Evolutionary conservation across 2,797 vertebrate genomes (phyloP), one percentile per base, ranked within the genome.

Genomic region (Xiphophorus birchmanni): DNA sequence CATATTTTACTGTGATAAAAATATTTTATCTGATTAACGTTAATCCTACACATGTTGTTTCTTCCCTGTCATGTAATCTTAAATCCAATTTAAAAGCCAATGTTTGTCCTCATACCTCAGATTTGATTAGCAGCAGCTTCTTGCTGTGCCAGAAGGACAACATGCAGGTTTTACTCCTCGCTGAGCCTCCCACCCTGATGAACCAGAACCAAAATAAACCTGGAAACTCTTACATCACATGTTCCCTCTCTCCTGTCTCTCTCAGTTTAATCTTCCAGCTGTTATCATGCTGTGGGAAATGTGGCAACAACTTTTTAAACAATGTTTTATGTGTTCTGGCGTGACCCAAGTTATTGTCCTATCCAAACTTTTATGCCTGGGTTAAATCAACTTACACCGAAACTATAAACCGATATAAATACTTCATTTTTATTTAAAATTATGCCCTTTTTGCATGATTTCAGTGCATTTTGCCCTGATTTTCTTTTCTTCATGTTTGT

Each of bases 141-240:
- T 77, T 63, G 3, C 69, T 71, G 8, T 58, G 77, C 74, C 78
- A 63, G 58, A 74, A 82, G 78, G 44, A 58, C 44, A 77, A 45
- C 74, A 63, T 63, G 44, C 5, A 47, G 56, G 32, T 85, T 85
- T 65, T 74, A 76, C 67, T 76, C 44, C 52, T 86, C 45, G 63
- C 9, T 65, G 44, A 86, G 47, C 45, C 67, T 52, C 72, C 84
- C 88, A 48, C 85, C 88, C 89, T 82, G 82, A 87, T 45, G 72
- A 23, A 69, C 32, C 47, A 18, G 71, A 85, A 74, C 87, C 87
- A 92, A 88, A 85, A 69, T 80, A 83, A 91, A 88, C 79, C 12
- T 69, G n/a, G 48, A 82, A 80, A 71, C 74, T 56, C 74, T 87
- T 84, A 26, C 81, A 35, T 86, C 84, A 88, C 75, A 77, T 81